These are phyloP conservation scores for Drosophila formosana DNA, from an alignment of 2,888 invertebrate species.

Conservation along the genomic window DNA sequence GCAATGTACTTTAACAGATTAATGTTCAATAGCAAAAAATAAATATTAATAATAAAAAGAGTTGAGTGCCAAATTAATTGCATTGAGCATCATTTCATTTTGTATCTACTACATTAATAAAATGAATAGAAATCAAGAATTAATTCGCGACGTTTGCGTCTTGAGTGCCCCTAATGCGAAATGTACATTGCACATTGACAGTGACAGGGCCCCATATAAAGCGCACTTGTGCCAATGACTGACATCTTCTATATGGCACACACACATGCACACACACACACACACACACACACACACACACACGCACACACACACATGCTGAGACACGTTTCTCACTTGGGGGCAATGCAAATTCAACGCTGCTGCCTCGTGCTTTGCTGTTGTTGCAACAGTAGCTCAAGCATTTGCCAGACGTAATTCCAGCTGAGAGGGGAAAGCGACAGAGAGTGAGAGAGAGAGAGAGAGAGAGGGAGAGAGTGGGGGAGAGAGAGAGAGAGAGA, in stretches of 20 bases:
- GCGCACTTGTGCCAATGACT: constrained; percentile 77
- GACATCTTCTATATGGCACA: constrained; percentile 49
- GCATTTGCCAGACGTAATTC: constrained; percentile 64
- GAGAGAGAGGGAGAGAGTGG: background rate
- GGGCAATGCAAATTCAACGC: constrained; percentile 70
- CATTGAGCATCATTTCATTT: too few species aligned
- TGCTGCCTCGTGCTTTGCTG: background rate
- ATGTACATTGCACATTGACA: constrained; percentile 52
- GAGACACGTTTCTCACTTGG: constrained; percentile 44
- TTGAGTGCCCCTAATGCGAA: constrained; percentile 51
- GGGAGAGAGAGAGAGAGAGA: background rate
- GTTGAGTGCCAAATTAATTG: too few species aligned
- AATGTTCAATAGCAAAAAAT: too few species aligned
- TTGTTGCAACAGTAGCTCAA: constrained; percentile 38
- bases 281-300: background rate
- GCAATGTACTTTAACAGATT: too few species aligned
- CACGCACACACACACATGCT: constrained; percentile 7
- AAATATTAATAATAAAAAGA: too few species aligned
- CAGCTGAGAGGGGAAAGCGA: constrained; percentile 32
- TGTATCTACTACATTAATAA: too few species aligned
- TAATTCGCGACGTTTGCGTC: background rate
- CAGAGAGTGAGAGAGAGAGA: background rate
- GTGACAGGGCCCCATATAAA: constrained; percentile 50
- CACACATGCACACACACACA: constrained; percentile 9
- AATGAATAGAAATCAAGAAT: too few species aligned